Percentiles rank a stretch among this genome's conserved stretches.
Conservation (phyloP, 2,797 vertebrate genomes). For the Iguana delicatissima region DNA sequence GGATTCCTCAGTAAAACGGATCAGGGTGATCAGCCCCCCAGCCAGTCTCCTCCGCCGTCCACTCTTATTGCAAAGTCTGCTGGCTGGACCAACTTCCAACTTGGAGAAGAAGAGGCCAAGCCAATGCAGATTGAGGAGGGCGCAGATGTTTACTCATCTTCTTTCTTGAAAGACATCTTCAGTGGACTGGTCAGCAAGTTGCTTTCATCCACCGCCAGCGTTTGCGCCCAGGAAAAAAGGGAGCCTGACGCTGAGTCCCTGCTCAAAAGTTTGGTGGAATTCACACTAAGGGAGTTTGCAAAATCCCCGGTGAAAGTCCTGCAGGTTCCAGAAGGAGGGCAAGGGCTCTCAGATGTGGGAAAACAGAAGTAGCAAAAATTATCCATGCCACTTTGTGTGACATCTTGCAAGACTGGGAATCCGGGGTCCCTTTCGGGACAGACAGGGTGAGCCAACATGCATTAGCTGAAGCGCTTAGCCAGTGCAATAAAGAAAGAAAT, state of each 20-base stretch:
- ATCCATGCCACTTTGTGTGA: slow-evolving; percentile 19
- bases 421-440: not conserved
- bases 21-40: not conserved
- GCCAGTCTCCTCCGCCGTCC: not conserved
- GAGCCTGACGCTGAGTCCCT: not conserved
- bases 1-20: not conserved
- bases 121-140: not conserved
- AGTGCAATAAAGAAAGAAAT: slow-evolving; percentile 34
- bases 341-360: not conserved
- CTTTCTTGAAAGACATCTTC: slow-evolving; percentile 39
- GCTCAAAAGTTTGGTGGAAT: slow-evolving; percentile 8
- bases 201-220: not conserved
- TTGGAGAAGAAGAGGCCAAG: not conserved
- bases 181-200: slow-evolving; percentile 33
- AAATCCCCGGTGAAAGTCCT: slow-evolving; percentile 35
- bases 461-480: slow-evolving; percentile 13
- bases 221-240: not conserved
- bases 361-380: slow-evolving; percentile 2
- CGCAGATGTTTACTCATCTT: not conserved
- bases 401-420: slow-evolving; percentile 9
- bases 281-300: slow-evolving; percentile 31
- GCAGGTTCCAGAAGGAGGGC: not conserved
- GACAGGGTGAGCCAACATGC: not conserved
- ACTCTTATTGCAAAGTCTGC: not conserved
- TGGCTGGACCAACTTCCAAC: slow-evolving; percentile 6